Base-by-base conservation (phyloP, 2,888 invertebrate genomes). In the Eudasyphora cyanicolor region DNA sequence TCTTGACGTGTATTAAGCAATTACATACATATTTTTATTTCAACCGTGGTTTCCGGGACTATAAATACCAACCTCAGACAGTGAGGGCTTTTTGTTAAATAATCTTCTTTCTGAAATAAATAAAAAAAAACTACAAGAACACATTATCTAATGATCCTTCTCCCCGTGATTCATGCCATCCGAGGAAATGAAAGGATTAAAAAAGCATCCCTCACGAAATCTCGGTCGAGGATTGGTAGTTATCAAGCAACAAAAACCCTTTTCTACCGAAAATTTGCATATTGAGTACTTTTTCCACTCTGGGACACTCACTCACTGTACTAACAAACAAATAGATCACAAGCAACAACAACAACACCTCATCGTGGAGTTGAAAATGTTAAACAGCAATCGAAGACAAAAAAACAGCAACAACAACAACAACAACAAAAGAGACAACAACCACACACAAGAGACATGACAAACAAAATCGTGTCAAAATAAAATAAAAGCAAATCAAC, bases 381-480 rank as follows among this genome's bases (percentile, higher is more conserved):
- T 19, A 5, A 76, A 76, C 24, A 76, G 54, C 77, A 60, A 77
- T 54, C 42, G 42, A 45, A 45, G 14, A 3, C 1, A n/a, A 45
- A 45, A 12, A 45, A 45, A 45, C 42, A 49, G 29, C 19, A 24
- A 10, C 29, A 29, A 14, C 60, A 64, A 24, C 38, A 42, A 42
- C 42, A 67, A 24, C 35, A 7, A 42, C 45, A 70, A n/a, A n/a
- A n/a, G n/a, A n/a, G n/a, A n/a, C n/a, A n/a, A n/a, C n/a, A n/a
- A n/a, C 4, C 57, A 27, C 35, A 71, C n/a, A 62, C 62, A 24
- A 49, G 38, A 29, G 42, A 69, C 64, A 78, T 73, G 71, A 64
- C 78, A 73, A 78, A 71, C 62, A 73, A 78, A n/a, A 78, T 78
- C 51, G 78, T 78, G 78, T 78, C 78, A 78, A 78, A 78, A 78